Conservation (phyloP, 2,888 invertebrate species). For the Erynnis tages region DNA sequence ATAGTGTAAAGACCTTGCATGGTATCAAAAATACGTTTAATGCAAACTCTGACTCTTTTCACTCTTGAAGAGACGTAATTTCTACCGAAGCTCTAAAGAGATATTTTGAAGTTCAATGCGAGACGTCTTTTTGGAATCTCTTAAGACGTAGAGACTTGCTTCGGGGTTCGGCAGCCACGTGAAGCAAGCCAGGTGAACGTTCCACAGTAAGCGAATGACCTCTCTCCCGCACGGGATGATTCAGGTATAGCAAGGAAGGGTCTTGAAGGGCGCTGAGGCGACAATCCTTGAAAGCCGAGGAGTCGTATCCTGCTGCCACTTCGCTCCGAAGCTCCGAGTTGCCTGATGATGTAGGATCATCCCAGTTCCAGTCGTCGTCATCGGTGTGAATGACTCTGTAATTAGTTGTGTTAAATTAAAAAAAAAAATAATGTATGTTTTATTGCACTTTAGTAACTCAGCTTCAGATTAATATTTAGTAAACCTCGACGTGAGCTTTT, state of each 20-base stretch:
- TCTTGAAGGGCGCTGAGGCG: constrained; percentile 47
- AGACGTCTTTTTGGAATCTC: constrained; percentile 43
- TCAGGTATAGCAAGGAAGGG: constrained; percentile 41
- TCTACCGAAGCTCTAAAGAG: not conserved
- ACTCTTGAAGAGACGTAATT: not conserved
- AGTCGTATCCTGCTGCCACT: constrained; percentile 43
- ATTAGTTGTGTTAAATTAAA: not conserved
- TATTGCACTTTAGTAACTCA: too few relatives aligned
- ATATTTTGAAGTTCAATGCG: constrained; percentile 7
- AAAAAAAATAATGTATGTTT: too few relatives aligned
- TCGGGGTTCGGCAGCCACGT: constrained; percentile 54
- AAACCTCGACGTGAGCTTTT: too few relatives aligned
- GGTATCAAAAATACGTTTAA: constrained; percentile 23
- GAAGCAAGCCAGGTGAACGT: constrained; percentile 50
- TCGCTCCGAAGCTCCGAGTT: constrained; percentile 56
- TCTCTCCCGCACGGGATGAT: constrained; percentile 51
- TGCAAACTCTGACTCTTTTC: constrained; percentile 9
- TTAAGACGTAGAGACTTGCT: constrained; percentile 72
- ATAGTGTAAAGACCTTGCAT: constrained; percentile 14
- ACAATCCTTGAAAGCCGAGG: constrained; percentile 49
- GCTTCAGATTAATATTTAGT: too few relatives aligned
- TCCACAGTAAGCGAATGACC: constrained; percentile 66
- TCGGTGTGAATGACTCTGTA: constrained; percentile 53
- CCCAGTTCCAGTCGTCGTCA: constrained; percentile 48
- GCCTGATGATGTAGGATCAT: constrained; percentile 53